These are phyloP conservation scores for Nyctibius grandis DNA, from an alignment of 2,797 vertebrate species.

Conservation along the genomic window DNA sequence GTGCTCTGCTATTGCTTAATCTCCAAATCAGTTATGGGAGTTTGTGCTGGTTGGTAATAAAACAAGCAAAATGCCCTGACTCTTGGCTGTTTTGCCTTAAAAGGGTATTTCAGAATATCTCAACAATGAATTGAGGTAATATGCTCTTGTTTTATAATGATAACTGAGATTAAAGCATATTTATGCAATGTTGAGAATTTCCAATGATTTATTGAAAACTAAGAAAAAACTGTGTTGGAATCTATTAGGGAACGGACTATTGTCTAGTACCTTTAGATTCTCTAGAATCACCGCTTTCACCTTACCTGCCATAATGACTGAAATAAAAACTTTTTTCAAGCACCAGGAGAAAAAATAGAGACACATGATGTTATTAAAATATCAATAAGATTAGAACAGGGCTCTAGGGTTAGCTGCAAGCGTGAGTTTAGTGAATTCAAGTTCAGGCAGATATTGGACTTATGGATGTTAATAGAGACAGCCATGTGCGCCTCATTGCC, in stretches of 20 bases:
- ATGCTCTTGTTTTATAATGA: background rate
- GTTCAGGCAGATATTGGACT: background rate
- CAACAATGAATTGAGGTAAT: background rate
- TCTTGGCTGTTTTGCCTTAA: background rate
- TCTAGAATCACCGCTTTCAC: background rate
- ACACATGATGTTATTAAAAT: background rate
- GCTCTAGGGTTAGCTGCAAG: background rate
- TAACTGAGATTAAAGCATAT: background rate
- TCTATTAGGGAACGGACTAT: background rate
- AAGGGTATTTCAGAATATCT: background rate
- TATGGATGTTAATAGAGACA: background rate
- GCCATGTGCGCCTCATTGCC: background rate
- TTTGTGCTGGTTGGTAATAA: background rate
- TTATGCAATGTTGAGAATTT: background rate
- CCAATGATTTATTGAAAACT: background rate
- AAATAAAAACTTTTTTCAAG: background rate
- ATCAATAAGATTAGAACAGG: background rate
- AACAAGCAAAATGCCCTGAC: background rate
- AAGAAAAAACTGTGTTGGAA: background rate
- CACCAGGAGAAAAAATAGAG: background rate
- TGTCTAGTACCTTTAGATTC: background rate
- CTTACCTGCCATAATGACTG: background rate
- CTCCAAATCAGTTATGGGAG: accelerated
- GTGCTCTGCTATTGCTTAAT: background rate
- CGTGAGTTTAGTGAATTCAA: background rate